Evolutionary conservation across 2,113 vertebrate genomes (phyloP), one percentile per base, ranked within the genome.

Genomic region (Prunella fulvescens): DNA sequence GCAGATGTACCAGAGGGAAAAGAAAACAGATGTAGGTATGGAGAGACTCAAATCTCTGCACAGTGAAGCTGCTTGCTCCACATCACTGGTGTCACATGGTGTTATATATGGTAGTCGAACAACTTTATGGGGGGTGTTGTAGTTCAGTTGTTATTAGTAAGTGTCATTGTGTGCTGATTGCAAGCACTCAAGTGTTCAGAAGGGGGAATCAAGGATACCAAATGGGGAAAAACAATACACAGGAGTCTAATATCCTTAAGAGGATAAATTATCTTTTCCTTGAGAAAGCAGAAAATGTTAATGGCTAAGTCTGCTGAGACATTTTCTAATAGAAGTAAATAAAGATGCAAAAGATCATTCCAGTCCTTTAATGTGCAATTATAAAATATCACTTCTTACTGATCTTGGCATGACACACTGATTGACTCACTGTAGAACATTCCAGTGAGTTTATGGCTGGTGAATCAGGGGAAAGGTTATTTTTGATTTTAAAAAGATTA

Each of bases 191-290:
- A 97, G 96, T 97, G 96, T 97, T 97, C 91, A 97, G 87, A 97
- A 95, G 92, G 95, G 90, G 96, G 90, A 97, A 96, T 95, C 67
- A 64, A 96, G 77, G 93, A 81, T 94, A 97, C 95, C 95, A 96
- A 98, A 96, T 95, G 96, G 94, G 96, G 92, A 96, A 97, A 97
- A 97, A 97, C 95, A 98, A 96, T 97, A 97, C 96, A 97, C 97
- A 97, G 91, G 97, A 98, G 97, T 81, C 96, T 97, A 97, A 96
- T 98, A 98, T 97, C 92, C 95, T 97, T 98, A 97, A 97, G 91
- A 54, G 95, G 88, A 95, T 97, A 97, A 97, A 98, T 98, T 98
- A 98, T 97, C 95, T 97, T 97, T 98, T 98, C 91, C 96, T 97
- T 95, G 90, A 97, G 95, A 96, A 97, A 97, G 96, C 93, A 97